phyloP scores from a whole-genome alignment of 23 tunicate species.

The Ascidia mentula region DNA sequence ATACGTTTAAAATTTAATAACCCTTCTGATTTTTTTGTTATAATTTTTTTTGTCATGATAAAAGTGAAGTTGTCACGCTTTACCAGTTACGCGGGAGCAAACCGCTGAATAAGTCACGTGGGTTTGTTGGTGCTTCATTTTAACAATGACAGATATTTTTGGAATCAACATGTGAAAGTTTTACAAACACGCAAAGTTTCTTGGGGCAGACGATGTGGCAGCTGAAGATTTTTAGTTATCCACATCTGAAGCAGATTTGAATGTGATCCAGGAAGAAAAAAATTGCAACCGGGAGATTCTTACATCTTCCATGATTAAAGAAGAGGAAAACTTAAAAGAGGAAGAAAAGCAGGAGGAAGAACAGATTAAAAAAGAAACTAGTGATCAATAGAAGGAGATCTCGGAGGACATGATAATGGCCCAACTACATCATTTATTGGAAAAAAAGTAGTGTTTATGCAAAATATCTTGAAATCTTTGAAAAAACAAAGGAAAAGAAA shows the following conservation, averaged over 20 bases:
- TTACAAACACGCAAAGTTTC: no score
- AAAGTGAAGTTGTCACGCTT: no score
- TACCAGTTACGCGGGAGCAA: no score
- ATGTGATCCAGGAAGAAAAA: no score
- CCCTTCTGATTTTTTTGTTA: no score
- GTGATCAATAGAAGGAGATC: constrained; percentile 25
- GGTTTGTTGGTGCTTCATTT: no score
- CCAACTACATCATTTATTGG: constrained; percentile 54
- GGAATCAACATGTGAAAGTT: background rate
- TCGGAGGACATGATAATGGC: constrained; percentile 44
- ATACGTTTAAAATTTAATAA: no score
- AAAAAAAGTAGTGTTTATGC: constrained; percentile 87
- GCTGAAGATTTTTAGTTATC: background rate
- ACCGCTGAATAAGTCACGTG: no score
- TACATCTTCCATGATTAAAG: constrained; percentile 37
- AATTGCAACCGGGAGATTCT: no score
- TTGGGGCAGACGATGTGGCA: background rate
- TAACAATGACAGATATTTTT: no score
- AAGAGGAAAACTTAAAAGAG: constrained; percentile 21
- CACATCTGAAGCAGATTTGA: background rate
- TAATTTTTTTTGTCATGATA: no score
- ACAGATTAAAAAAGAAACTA: constrained; percentile 15
- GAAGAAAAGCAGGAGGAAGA: constrained; percentile 34
- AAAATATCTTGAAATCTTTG: constrained; percentile 55
- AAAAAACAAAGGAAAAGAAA: constrained; percentile 39